Evolutionary conservation across 1,140 invertebrate species (phyloP).

Genomic region (Leptopilina boulardi): DNA sequence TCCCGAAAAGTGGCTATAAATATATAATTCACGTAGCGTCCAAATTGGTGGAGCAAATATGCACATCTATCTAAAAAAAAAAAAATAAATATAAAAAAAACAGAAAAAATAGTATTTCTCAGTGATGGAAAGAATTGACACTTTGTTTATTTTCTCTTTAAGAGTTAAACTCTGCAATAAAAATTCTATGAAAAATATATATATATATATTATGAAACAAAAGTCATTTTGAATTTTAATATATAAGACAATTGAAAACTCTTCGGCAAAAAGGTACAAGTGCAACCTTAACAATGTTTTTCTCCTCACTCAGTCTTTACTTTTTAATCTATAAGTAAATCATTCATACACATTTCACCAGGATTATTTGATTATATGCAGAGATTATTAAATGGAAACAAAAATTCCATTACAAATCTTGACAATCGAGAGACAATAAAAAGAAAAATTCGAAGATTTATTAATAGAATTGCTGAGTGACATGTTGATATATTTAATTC

Average conservation of each 20-base stretch:
- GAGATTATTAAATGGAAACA: not conserved
- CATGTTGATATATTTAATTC: slow-evolving; percentile 10
- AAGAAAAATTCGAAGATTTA: not conserved
- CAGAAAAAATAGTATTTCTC: not conserved
- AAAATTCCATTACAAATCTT: not conserved
- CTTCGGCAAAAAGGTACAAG: not conserved
- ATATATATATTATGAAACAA: not conserved
- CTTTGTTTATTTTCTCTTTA: too few species aligned
- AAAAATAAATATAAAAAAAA: not conserved
- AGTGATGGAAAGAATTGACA: too few species aligned
- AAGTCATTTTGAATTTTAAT: not conserved
- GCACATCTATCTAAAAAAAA: not conserved
- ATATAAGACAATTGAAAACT: not conserved
- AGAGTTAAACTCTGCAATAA: not conserved
- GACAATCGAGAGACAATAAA: not conserved
- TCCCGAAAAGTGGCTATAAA: slow-evolving; percentile 44
- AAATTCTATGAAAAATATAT: not conserved
- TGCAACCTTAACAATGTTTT: not conserved
- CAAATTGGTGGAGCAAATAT: not conserved
- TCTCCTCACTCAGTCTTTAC: slow-evolving; percentile 4
- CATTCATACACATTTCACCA: not conserved
- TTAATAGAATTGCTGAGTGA: not conserved
- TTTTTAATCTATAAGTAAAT: not conserved
- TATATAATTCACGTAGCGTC: slow-evolving; percentile 3
- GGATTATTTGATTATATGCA: not conserved